A percentile compares a stretch with the other conserved stretches of the same genome.
phyloP scores from a whole-genome alignment of 2,888 invertebrate genomes.

The Poecilobothrus nobilitatus region DNA sequence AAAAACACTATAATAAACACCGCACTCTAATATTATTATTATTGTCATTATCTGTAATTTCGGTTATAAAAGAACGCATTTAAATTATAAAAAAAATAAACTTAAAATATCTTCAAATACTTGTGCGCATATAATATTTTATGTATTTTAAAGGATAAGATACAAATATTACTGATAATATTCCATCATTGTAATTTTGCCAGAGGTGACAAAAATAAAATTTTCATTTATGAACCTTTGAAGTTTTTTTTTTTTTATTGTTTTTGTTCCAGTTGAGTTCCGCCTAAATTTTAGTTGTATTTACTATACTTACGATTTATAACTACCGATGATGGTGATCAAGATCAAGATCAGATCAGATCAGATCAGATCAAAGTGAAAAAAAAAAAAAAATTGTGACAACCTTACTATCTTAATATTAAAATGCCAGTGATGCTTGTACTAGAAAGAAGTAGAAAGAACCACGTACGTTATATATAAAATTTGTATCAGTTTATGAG shows the following conservation, averaged over 20 bases:
- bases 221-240: not conserved
- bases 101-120: not conserved
- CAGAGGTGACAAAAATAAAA: conserved; percentile 1
- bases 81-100: not conserved
- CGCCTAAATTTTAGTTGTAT: not conserved
- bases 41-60: conserved; percentile 1
- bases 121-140: too few relatives aligned
- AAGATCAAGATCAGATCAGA: too few relatives aligned
- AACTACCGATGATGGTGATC: too few relatives aligned
- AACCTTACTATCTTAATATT: too few relatives aligned
- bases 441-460: too few relatives aligned
- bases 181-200: not conserved
- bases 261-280: not conserved
- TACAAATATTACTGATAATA: not conserved
- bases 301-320: too few relatives aligned
- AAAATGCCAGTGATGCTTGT: too few relatives aligned
- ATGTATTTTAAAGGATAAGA: too few relatives aligned
- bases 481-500: too few relatives aligned
- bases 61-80: not conserved
- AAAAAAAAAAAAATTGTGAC: too few relatives aligned
- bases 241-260: not conserved
- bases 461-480: too few relatives aligned
- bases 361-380: too few relatives aligned
- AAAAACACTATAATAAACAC: not conserved
- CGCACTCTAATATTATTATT: not conserved